phyloP scores from a whole-genome alignment of 2,888 invertebrate species.

The Drosophila fungiperda region DNA sequence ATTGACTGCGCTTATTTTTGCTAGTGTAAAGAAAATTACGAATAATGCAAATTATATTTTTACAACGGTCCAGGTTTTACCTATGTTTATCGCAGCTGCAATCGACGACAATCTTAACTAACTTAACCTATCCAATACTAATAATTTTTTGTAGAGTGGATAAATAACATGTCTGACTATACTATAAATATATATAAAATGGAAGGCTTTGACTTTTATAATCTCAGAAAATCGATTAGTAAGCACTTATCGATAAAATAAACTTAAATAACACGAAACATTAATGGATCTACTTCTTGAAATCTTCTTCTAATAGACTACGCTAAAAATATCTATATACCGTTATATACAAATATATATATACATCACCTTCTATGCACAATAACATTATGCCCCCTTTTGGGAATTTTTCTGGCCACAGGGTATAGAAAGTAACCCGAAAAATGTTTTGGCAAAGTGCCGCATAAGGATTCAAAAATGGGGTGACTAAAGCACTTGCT shows the following conservation, averaged over 20 bases:
- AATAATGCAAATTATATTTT: background rate
- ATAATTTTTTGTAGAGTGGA: background rate
- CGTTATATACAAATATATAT: too few relatives aligned
- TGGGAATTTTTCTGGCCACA: background rate
- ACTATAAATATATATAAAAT: background rate
- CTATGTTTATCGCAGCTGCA: background rate
- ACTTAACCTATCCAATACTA: background rate
- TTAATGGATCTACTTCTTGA: background rate
- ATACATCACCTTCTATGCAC: background rate
- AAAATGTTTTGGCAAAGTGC: constrained; percentile 73
- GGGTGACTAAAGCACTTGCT: constrained; percentile 35
- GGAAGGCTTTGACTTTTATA: background rate
- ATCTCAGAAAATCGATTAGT: background rate
- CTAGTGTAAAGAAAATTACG: background rate
- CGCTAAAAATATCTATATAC: too few relatives aligned
- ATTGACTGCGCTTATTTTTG: background rate
- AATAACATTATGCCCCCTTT: background rate
- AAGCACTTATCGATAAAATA: background rate
- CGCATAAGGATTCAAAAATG: constrained; percentile 53
- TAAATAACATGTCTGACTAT: background rate
- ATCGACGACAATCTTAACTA: too few relatives aligned
- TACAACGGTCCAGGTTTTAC: background rate
- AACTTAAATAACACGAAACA: background rate
- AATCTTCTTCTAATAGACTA: background rate
- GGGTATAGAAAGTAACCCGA: constrained; percentile 51